These are phyloP conservation scores for Scopus umbretta DNA, from an alignment of 2,113 vertebrate species.

Conservation along the genomic window DNA sequence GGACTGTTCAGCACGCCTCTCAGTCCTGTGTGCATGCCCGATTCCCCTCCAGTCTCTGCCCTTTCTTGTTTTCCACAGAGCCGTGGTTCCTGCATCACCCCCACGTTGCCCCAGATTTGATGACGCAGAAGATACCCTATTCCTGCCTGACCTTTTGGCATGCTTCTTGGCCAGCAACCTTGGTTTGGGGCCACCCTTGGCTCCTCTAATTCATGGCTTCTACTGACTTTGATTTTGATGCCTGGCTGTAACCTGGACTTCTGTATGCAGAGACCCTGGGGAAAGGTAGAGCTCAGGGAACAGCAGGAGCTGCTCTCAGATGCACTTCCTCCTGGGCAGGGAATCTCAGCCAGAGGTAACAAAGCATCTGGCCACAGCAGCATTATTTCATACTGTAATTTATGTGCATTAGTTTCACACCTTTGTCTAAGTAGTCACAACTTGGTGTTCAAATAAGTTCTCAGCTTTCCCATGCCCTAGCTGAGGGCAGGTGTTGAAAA, in stretches of 20 bases:
- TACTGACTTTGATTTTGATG: not conserved
- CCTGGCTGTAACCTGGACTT: not conserved
- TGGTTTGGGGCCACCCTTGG: not conserved
- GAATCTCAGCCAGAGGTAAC: not conserved
- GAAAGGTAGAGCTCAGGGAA: not conserved
- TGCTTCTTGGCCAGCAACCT: not conserved
- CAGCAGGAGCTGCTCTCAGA: rapidly evolving
- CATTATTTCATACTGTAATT: not conserved
- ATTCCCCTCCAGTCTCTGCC: not conserved
- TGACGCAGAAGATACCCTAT: not conserved
- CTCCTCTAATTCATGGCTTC: not conserved
- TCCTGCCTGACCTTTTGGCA: not conserved
- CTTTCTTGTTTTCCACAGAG: not conserved
- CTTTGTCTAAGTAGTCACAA: not conserved
- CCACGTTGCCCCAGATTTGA: not conserved
- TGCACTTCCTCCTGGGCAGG: not conserved
- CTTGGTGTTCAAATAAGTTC: not conserved
- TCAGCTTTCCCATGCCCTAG: not conserved
- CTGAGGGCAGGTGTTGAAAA: not conserved
- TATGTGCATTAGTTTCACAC: not conserved
- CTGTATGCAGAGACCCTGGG: not conserved
- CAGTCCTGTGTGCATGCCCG: not conserved
- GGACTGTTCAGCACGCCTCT: not conserved
- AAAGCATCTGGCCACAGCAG: not conserved
- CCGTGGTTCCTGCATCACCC: not conserved